phyloP scores from a whole-genome alignment of 2,888 invertebrate species.

The Ypsolopha scabrella region DNA sequence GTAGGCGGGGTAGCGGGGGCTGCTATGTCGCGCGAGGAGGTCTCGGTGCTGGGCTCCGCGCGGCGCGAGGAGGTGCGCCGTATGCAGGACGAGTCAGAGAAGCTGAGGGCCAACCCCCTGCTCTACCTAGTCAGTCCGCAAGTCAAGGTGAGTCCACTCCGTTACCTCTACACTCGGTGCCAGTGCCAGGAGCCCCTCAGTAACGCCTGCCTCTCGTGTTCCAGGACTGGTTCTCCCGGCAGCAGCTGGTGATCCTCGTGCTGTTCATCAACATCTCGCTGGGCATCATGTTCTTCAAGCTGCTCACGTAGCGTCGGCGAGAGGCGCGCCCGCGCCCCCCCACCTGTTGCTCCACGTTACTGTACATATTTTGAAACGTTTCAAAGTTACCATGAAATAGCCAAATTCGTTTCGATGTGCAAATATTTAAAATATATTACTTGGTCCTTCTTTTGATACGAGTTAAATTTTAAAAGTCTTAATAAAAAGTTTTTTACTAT shows the following conservation, averaged over 20 bases:
- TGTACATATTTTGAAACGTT: slow-evolving; percentile 34
- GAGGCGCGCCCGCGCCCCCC: slow-evolving; percentile 49
- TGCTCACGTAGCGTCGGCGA: slow-evolving; percentile 89
- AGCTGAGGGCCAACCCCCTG: slow-evolving; percentile 93
- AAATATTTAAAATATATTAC: slow-evolving; percentile 24
- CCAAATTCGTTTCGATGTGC: slow-evolving; percentile 37
- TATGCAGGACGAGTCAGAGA: slow-evolving; percentile 91
- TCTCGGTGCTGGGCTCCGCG: slow-evolving; percentile 92
- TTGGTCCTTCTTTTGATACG: slow-evolving; percentile 33
- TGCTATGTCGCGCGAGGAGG: slow-evolving; percentile 94
- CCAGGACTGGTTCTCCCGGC: slow-evolving; percentile 97
- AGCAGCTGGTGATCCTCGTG: slow-evolving; percentile 93
- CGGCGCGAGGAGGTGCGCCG: slow-evolving; percentile 94
- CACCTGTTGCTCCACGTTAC: slow-evolving; percentile 27
- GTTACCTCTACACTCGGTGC: background rate
- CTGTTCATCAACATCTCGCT: slow-evolving; percentile 94
- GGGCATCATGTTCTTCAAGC: slow-evolving; percentile 95
- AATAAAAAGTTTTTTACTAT: slow-evolving; percentile 29
- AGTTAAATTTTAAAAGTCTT: slow-evolving; percentile 30
- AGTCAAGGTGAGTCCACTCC: slow-evolving; percentile 82
- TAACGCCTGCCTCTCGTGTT: slow-evolving; percentile 15
- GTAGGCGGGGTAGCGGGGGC: slow-evolving; percentile 82
- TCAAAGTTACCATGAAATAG: slow-evolving; percentile 38
- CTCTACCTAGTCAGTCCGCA: slow-evolving; percentile 97
- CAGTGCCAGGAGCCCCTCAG: background rate